phyloP scores from a whole-genome alignment of 2,888 invertebrate species.

The Euzetes globulus region DNA sequence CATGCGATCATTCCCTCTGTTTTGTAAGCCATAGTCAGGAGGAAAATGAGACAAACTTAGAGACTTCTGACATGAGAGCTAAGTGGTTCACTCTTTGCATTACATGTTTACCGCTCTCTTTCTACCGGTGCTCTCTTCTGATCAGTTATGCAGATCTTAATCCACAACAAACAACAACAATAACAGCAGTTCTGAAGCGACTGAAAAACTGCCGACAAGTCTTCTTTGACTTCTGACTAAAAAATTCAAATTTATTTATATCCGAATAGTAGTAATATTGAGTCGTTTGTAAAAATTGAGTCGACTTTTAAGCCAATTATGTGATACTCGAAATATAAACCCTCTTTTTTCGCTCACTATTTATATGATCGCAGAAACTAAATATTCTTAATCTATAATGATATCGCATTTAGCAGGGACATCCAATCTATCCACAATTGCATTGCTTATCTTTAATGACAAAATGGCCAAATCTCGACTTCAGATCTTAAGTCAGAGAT shows the following conservation, averaged over 20 bases:
- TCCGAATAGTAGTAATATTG: neutral
- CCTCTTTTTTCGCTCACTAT: no score
- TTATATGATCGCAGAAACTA: neutral
- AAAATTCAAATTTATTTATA: neutral
- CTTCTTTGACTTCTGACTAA: neutral
- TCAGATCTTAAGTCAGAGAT: no score
- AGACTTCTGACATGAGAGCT: neutral
- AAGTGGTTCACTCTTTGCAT: neutral
- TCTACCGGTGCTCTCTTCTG: neutral
- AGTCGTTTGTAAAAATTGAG: neutral
- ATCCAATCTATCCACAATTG: no score
- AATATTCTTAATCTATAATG: neutral
- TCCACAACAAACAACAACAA: slow-evolving; percentile 1
- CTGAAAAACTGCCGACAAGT: slow-evolving; percentile 7
- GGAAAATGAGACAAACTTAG: neutral
- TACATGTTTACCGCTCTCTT: neutral
- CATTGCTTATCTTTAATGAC: no score
- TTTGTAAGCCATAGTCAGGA: neutral
- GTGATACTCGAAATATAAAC: neutral
- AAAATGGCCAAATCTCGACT: no score
- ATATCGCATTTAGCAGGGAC: neutral
- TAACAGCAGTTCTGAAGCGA: neutral
- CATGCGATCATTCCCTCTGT: neutral
- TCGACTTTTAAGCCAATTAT: slow-evolving; percentile 15
- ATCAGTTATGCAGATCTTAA: slow-evolving; percentile 6